Conservation (phyloP, 1,140 invertebrate species). For the Lamellibrachia luymesi region DNA sequence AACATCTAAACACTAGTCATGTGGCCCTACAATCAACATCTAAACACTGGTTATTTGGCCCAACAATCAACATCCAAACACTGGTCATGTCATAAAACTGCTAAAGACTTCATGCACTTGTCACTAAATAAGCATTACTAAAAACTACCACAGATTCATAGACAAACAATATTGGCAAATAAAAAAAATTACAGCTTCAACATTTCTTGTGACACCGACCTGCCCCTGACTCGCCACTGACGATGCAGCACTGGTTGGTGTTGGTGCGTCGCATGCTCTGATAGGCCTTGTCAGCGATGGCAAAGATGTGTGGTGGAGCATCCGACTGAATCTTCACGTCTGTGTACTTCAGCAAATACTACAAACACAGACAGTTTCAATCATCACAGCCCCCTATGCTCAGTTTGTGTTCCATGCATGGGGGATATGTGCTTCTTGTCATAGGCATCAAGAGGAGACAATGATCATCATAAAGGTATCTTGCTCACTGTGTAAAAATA, state of each 20-base stretch:
- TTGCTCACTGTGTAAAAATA: too few relatives aligned
- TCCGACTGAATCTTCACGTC: constrained; percentile 18
- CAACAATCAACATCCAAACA: not conserved
- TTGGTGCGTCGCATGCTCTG: constrained; percentile 70
- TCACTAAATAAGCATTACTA: not conserved
- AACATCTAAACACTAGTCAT: not conserved
- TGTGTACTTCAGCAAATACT: constrained; percentile 41
- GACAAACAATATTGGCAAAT: not conserved
- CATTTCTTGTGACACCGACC: constrained; percentile 62
- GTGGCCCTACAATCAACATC: not conserved
- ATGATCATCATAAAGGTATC: too few relatives aligned
- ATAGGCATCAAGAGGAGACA: too few relatives aligned
- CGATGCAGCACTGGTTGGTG: constrained; percentile 40
- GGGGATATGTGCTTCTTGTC: too few relatives aligned
- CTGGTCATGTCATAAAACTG: not conserved
- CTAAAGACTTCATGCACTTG: not conserved
- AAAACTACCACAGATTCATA: not conserved
- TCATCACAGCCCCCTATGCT: not conserved
- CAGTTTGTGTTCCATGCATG: too few relatives aligned
- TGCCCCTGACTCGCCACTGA: constrained; percentile 96
- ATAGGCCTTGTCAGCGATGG: constrained; percentile 95
- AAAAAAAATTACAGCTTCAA: not conserved
- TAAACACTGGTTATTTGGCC: not conserved
- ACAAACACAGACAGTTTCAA: not conserved
- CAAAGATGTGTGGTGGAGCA: constrained; percentile 95